Conservation (phyloP, 2,113 vertebrate genomes). For the Oxyura jamaicensis region DNA sequence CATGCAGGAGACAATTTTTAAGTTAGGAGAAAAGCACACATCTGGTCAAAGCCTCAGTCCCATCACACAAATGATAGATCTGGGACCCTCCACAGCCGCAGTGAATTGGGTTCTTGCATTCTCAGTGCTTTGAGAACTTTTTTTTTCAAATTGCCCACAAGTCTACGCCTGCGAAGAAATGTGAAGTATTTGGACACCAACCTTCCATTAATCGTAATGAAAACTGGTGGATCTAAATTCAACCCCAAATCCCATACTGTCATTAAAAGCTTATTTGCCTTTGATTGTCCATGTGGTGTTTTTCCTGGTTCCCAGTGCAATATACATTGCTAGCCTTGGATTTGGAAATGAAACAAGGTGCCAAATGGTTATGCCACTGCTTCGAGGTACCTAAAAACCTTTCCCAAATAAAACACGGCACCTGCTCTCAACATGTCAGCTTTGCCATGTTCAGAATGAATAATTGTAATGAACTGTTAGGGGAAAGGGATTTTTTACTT, state of each 20-base stretch:
- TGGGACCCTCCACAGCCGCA: neutral
- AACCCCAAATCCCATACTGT: neutral
- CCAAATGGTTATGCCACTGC: neutral
- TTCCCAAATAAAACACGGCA: neutral
- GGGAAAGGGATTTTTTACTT: neutral
- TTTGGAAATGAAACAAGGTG: neutral
- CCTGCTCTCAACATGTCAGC: neutral
- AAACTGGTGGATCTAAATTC: neutral
- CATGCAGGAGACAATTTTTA: no score
- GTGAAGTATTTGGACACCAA: neutral
- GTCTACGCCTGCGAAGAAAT: neutral
- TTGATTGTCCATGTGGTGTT: no score
- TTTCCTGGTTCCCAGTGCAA: neutral
- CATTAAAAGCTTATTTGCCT: neutral
- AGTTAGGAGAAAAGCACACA: no score
- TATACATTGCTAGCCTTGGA: neutral
- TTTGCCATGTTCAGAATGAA: neutral
- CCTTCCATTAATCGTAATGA: neutral
- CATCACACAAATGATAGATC: fast-evolving
- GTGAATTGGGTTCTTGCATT: neutral
- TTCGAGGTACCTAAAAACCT: neutral
- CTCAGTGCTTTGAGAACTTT: neutral
- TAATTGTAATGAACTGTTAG: neutral
- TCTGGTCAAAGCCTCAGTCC: no score
- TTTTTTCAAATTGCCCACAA: neutral